Base-by-base conservation (phyloP, 2,888 invertebrate genomes). In the Dolichopus griseipennis region DNA sequence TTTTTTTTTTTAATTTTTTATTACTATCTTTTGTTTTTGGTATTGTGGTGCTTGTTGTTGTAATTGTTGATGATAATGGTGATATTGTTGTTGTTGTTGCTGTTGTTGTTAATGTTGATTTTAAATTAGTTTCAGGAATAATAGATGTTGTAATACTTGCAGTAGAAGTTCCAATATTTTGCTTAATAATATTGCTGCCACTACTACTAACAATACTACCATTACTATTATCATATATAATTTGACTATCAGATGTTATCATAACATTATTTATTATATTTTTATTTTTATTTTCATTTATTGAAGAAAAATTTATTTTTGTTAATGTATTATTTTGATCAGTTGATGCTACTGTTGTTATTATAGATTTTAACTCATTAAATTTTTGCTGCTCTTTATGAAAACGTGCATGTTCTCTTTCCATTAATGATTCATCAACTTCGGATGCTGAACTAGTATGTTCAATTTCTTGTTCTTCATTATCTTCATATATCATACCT, bases 401-500 rank as follows among this genome's bases (percentile, higher is more conserved):
- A 20, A 43, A 22, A 21, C 63, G 64, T 63, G 65, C 41, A 64
- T 66, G 69, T 66, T 66, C 70, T 67, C n/a, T 68, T 34, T 70
- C 69, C 72, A 84, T 82, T 66, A 85, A 83, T 73, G 83, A 83
- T 75, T 82, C 77, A 72, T 74, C 75, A 34, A 76, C 70, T 72
- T 78, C 76, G 37, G 76, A 74, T 66, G 75, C 72, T 52, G 77
- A 76, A 62, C 83, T 83, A 20, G 7, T 37, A 0, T 83, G 83
- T 21, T 80, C 79, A 12, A 71, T 71, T 64, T 74, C 72, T 64
- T 72, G 72, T 74, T 92, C 92, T 79, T 92, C 91, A 15, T 90
- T 88, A 74, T 91, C 91, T 79, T 92, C 92, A 89, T 92, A 92
- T 74, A 93, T 93, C 90, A 93, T 91, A 71, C 89, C 91, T 72